Evolutionary conservation across 2,113 vertebrate species (phyloP), one percentile per base, ranked within the genome.

Genomic region (Nesoenas mayeri): DNA sequence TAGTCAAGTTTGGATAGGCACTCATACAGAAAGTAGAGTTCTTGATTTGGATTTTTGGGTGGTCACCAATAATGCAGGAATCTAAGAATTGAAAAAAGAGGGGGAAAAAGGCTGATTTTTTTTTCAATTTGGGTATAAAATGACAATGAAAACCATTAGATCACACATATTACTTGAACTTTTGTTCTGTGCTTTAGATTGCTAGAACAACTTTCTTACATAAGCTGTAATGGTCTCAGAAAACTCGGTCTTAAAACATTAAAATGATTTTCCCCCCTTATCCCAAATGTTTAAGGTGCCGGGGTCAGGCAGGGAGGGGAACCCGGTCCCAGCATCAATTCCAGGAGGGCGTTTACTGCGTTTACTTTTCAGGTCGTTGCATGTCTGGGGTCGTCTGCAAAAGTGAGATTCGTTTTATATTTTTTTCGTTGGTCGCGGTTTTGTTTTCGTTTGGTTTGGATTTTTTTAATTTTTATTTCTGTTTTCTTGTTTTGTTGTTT

Each of bases 11-110:
- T 42, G 98, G 98, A 91, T 98, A 99, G 75, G 99, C 98, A n/a
- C 98, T 98, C 98, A 99, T 97, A 95, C 99, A 99, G 97, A 99
- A 99, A 24, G 98, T 98, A 1, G 98, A 99, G 97, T 99, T 99
- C 98, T 98, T 99, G 96, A 99, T 98, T 77, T 99, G 98, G 65
- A 98, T 97, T 97, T 98, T 98, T 89, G 99, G 99, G 71, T 98
- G 98, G 67, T 99, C 98, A 44, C 98, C 96, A 89, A 99, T 94
- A 85, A 99, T 98, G 96, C 99, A 99, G 38, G 99, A 97, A 97
- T 99, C 99, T 99, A 97, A 94, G 85, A 82, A 93, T 87, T 97
- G 91, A 78, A 4, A 11, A 44, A 57, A 88, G 31, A 16, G 36
- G 13, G 10, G 38, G 75, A 94, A 89, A 14, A 15, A 74, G 44